A percentile compares a stretch with the other conserved stretches of the same genome.
Evolutionary conservation across 2,797 vertebrate species (phyloP).

Genomic region (Cottoperca gobio): DNA sequence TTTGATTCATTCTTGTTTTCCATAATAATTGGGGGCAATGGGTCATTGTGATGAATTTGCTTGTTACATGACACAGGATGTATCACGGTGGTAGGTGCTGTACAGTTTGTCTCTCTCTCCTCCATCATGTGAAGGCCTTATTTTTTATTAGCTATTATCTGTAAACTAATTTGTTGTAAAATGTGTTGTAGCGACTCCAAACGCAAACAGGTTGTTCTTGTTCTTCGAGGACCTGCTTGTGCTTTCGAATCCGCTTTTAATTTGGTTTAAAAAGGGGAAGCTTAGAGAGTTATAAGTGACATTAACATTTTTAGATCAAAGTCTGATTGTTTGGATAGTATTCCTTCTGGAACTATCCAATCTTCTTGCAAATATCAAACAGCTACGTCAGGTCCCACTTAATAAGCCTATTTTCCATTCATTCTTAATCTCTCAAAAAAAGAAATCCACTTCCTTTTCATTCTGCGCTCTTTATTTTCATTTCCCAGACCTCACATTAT

Average conservation of each 20-base stretch:
- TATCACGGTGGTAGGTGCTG: conserved; percentile 50
- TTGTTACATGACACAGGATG: conserved; percentile 79
- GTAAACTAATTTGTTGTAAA: too few species aligned
- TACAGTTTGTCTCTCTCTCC: conserved; percentile 57
- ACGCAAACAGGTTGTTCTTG: conserved; percentile 48
- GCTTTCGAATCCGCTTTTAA: conserved; percentile 40
- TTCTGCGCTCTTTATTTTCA: conserved; percentile 55
- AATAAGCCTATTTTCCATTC: conserved; percentile 63
- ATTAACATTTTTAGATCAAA: conserved; percentile 74
- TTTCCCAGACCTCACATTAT: conserved; percentile 65
- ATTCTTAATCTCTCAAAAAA: conserved; percentile 56
- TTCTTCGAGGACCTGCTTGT: conserved; percentile 29
- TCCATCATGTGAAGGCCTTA: conserved; percentile 47
- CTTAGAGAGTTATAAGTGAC: conserved; percentile 58
- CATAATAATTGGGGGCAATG: conserved; percentile 84
- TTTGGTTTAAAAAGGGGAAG: conserved; percentile 47
- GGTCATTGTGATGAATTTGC: conserved; percentile 80
- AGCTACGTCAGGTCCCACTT: conserved; percentile 63
- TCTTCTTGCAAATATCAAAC: conserved; percentile 72
- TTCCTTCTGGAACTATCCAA: conserved; percentile 62
- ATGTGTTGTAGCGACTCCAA: not conserved
- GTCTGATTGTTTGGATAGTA: conserved; percentile 64
- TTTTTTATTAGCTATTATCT: conserved; percentile 48
- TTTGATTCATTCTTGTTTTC: conserved; percentile 84
- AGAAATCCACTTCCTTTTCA: conserved; percentile 52